These are phyloP conservation scores for Amblyjoppa fuscipennis DNA, from an alignment of 2,888 invertebrate species.

Conservation along the genomic window DNA sequence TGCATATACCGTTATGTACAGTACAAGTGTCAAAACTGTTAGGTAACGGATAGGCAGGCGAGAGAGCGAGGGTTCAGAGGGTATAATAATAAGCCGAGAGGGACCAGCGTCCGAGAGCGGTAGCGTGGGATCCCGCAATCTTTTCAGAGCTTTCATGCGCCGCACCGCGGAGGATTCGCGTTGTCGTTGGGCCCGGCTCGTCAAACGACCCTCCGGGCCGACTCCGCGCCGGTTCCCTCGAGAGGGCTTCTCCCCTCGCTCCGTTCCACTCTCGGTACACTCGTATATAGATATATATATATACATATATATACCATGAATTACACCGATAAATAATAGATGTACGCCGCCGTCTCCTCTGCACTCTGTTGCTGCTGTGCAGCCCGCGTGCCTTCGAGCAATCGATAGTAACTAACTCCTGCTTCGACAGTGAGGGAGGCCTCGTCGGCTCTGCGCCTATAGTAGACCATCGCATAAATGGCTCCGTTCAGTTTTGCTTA, in stretches of 20 bases:
- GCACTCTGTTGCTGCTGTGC: constrained; percentile 21
- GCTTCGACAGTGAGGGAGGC: constrained; percentile 36
- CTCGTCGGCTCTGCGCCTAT: background rate
- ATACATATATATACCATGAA: background rate
- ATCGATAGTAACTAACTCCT: constrained; percentile 64
- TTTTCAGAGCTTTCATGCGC: constrained; percentile 47
- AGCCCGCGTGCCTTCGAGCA: constrained; percentile 53
- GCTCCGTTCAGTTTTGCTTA: constrained; percentile 23
- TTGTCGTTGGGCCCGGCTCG: constrained; percentile 59
- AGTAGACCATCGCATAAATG: constrained; percentile 49
- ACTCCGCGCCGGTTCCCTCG: background rate
- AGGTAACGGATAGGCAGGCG: constrained; percentile 68
- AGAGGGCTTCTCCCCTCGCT: constrained; percentile 26
- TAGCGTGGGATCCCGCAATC: constrained; percentile 65
- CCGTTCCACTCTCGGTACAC: constrained; percentile 24
- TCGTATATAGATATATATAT: background rate
- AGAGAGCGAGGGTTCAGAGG: constrained; percentile 46
- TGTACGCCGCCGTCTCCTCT: constrained; percentile 32
- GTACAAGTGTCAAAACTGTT: constrained; percentile 69
- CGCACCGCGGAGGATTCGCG: constrained; percentile 23
- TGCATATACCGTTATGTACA: constrained; percentile 60
- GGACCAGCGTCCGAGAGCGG: constrained; percentile 50
- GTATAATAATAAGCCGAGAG: constrained; percentile 60
- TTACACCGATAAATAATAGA: constrained; percentile 59
- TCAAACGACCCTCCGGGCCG: constrained; percentile 58